These are phyloP conservation scores for Apocrypta bakeri DNA, from an alignment of 1,140 invertebrate species.

Conservation along the genomic window DNA sequence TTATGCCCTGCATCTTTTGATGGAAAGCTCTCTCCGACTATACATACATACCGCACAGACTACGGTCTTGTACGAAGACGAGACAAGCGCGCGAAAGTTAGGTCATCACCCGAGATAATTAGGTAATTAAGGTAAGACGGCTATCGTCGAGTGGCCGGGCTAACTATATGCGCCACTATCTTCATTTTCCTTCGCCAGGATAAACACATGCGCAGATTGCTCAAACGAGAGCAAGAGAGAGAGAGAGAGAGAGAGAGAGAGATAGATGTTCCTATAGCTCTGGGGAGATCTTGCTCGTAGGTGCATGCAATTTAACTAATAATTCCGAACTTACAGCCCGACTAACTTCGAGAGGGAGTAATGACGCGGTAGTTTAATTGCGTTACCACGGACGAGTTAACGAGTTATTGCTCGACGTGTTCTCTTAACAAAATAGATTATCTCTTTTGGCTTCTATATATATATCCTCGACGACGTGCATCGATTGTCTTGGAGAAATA, in stretches of 20 bases:
- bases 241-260: background rate
- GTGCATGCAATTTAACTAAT: conserved; percentile 49
- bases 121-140: conserved; percentile 44
- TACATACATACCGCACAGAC: background rate
- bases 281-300: conserved; percentile 38
- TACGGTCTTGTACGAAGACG: background rate
- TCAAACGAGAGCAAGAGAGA: background rate
- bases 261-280: background rate
- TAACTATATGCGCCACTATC: background rate
- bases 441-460: conserved; percentile 24
- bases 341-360: conserved; percentile 10
- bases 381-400: conserved; percentile 40
- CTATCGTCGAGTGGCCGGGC: conserved; percentile 13
- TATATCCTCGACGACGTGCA: background rate
- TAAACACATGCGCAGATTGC: conserved; percentile 45
- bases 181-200: conserved; percentile 11
- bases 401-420: conserved; percentile 30
- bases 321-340: conserved; percentile 49
- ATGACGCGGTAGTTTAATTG: conserved; percentile 48
- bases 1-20: conserved; percentile 24
- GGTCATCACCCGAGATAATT: conserved; percentile 41
- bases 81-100: background rate
- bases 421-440: conserved; percentile 48
- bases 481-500: conserved; percentile 19
- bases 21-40: background rate